Evolutionary conservation across 2,888 invertebrate species (phyloP), one percentile per base, ranked within the genome.

Genomic region (Dastarcus helophoroides): DNA sequence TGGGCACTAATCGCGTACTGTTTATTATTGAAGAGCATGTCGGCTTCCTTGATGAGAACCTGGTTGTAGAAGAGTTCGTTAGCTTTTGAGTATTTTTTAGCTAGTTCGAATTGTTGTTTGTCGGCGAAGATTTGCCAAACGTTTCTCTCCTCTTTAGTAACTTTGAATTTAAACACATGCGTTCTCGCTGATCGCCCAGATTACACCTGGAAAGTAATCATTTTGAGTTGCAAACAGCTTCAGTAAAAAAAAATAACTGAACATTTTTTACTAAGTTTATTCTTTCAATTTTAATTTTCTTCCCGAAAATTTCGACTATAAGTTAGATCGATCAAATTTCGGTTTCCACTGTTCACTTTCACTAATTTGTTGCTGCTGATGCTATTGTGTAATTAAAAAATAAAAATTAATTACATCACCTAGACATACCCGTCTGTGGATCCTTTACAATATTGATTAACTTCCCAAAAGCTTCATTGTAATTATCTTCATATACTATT

Each of bases 101-200:
- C 94, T 33, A 83, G 59, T 38, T 86, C 85, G 54, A 88, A 94
- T 48, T 88, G 76, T 29, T 79, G 77, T 49, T 80, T 80, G 31
- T 85, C 81, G 23, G 89, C 72, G 56, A 90, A 93, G 42, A 93
- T 81, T 53, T 77, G 74, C 90, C 89, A 90, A 0, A 88, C 78
- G 52, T 89, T 79, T 22, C 88, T 67, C 48, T 86, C 81, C 60
- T 95, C 95, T 41, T 78, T 72, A 1, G 71, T 71, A 2, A 95
- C 75, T 64, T 79, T 83, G 52, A 89, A 90, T 46, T 82, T 78
- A 51, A 86, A 93, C 11, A 94, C 77, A n/a, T 2, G 78, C 73
- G 51, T 78, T 78, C 42, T 86, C 82, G 0, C 90, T 86, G 38
- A 81, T 81, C 0, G 83, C 79, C 82, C 91, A 95, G 35, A 95